A percentile compares a stretch with the other conserved stretches of the same genome.
These are phyloP conservation scores for Cardiocondyla obscurior DNA, from an alignment of 1,140 invertebrate species.

Conservation along the genomic window DNA sequence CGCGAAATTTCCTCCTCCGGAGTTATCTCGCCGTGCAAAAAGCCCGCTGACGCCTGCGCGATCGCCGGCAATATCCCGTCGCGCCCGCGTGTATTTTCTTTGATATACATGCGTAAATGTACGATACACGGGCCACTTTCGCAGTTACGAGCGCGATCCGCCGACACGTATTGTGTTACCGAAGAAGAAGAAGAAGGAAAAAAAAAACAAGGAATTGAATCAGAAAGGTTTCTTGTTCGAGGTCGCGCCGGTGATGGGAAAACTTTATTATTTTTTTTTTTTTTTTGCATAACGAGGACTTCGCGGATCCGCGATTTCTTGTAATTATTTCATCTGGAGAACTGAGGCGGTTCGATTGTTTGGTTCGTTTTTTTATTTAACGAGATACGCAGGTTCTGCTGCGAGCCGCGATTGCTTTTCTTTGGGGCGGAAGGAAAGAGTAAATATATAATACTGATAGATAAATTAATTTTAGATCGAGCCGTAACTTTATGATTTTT, in stretches of 20 bases:
- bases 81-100: neutral
- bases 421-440: neutral
- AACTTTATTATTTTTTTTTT: too few species aligned
- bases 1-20: slow-evolving; percentile 53
- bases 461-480: too few species aligned
- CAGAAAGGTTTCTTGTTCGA: neutral
- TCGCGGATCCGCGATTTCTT: neutral
- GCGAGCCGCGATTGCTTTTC: neutral
- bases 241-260: neutral
- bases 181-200: slow-evolving; percentile 19
- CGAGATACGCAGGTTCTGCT: neutral
- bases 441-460: too few species aligned
- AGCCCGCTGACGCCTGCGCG: slow-evolving; percentile 72
- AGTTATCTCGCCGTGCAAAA: slow-evolving; percentile 69
- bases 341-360: too few species aligned
- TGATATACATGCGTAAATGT: neutral
- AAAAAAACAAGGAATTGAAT: slow-evolving; percentile 37
- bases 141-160: neutral
- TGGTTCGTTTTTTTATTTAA: neutral
- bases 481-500: too few species aligned
- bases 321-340: neutral
- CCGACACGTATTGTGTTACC: slow-evolving; percentile 30
- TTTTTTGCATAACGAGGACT: neutral
- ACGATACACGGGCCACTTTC: neutral
- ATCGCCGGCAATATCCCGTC: slow-evolving; percentile 21